Evolutionary conservation across 2,797 vertebrate species (phyloP), one percentile per base, ranked within the genome.

Genomic region (Chiloscyllium punctatum): DNA sequence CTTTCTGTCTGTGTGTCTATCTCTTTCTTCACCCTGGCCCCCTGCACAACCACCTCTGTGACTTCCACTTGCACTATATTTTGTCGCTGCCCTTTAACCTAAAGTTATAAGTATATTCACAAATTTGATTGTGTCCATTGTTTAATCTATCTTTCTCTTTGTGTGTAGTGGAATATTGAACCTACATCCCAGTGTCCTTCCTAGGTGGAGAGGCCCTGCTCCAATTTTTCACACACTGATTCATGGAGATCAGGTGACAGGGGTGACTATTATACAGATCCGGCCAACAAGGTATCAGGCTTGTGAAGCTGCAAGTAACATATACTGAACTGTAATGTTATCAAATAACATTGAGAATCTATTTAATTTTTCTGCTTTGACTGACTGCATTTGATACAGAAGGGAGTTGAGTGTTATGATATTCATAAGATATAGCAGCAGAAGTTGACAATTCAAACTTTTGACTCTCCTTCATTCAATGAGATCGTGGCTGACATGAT

Each of bases 251-350:
- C 79, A 96, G 1, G 96, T 98, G 96, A 98, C 99, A 0, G 99
- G 98, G 66, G 99, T 99, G 95, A 98, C 98, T 16, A 96, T 99
- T 97, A 99, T 99, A 97, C 99, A 99, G 97, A 99, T 99, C 88
- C 98, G 97, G 96, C 98, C 99, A 79, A 98, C 98, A 97, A 99
- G 98, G 99, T 99, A 94, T 21, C 79, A 86, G 77, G 68, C 77
- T 86, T 2, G 72, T 66, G 27, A n/a, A 72, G 51, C 23, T 6
- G 27, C 21, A 42, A 51, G 11, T 37, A 68, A 37, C 7, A 5
- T 16, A 21, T 84, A 48, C 1, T 84, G n/a, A 42, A 77, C 11
- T n/a, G 30, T 77, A 23, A 8, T 48, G 7, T 6, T 84, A 48
- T 48, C 37, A 15, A 37, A 21, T 4, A 48, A 48, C 23, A 21